A percentile compares a stretch with the other conserved stretches of the same genome.
Evolutionary conservation across 1,140 invertebrate genomes (phyloP).

Genomic region (Zaprionus ghesquierei): DNA sequence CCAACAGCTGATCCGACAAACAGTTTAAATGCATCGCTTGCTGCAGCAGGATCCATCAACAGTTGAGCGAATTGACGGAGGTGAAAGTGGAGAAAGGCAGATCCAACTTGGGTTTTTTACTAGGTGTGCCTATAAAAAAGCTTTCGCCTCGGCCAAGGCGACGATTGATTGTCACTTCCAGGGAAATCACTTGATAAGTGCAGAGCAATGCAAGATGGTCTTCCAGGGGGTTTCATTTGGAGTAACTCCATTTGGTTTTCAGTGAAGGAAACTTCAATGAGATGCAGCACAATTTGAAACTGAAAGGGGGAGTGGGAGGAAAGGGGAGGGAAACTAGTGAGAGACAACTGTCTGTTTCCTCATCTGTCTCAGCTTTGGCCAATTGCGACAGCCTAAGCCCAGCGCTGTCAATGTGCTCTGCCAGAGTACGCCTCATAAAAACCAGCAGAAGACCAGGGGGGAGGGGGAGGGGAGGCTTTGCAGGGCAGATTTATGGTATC

Average conservation of each 20-base stretch:
- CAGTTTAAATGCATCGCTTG: slow-evolving; percentile 13
- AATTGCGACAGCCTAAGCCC: slow-evolving; percentile 37
- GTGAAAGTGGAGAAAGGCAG: not conserved
- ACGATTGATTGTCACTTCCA: slow-evolving; percentile 1
- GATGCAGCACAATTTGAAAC: slow-evolving; percentile 21
- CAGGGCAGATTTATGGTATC: slow-evolving; percentile 71
- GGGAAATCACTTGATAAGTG: not conserved
- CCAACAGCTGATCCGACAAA: slow-evolving; percentile 43
- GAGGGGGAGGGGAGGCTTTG: no score
- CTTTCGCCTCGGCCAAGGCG: not conserved
- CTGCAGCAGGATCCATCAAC: slow-evolving; percentile 31
- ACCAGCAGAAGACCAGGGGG: no score
- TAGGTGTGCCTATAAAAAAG: not conserved
- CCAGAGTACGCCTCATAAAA: slow-evolving; percentile 18
- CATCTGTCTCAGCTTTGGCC: slow-evolving; percentile 19
- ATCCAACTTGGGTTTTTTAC: slow-evolving; percentile 9
- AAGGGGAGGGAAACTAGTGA: not conserved
- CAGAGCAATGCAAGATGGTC: not conserved
- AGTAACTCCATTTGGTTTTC: not conserved
- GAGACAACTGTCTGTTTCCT: not conserved
- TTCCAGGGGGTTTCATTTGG: not conserved
- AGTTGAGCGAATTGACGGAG: slow-evolving; percentile 34
- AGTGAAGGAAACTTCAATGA: slow-evolving; percentile 8
- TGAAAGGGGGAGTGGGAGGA: not conserved
- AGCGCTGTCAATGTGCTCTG: slow-evolving; percentile 18